Conservation (phyloP, 2,888 invertebrate species). For the Chloromyia formosa region DNA sequence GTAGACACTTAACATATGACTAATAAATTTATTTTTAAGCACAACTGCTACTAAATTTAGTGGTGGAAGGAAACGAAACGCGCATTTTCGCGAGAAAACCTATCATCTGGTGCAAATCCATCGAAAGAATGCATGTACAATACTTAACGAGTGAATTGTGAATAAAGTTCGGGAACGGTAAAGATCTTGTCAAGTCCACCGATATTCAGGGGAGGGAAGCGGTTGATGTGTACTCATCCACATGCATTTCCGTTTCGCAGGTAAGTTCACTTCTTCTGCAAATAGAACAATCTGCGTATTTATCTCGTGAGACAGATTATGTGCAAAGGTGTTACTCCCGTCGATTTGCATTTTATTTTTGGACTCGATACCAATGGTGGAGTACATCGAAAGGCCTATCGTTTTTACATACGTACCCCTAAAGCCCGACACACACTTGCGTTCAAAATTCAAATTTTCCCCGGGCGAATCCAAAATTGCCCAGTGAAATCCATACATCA, state of each 20-base stretch:
- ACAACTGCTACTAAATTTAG: slow-evolving; percentile 27
- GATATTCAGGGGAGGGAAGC: background rate
- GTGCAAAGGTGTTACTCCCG: background rate
- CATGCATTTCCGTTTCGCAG: slow-evolving; percentile 1
- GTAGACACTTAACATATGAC: background rate
- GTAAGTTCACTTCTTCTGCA: slow-evolving; percentile 1
- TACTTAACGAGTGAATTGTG: background rate
- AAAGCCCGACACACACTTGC: too few species aligned
- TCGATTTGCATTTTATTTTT: background rate
- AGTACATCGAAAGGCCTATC: background rate
- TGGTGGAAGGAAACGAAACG: background rate
- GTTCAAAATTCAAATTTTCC: too few species aligned
- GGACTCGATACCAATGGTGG: background rate
- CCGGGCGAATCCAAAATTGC: too few species aligned
- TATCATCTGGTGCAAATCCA: background rate
- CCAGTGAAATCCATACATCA: too few species aligned
- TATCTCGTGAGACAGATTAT: background rate
- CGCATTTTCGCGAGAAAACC: background rate
- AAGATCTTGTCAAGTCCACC: background rate
- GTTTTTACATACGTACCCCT: background rate
- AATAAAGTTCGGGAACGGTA: too few species aligned
- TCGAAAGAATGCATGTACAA: background rate
- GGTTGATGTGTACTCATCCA: background rate
- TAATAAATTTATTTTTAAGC: slow-evolving; percentile 31
- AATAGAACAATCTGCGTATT: background rate